Percentiles rank a stretch among this genome's conserved stretches.
Conservation (phyloP, 2,797 vertebrate genomes). For the Anas georgica region DNA sequence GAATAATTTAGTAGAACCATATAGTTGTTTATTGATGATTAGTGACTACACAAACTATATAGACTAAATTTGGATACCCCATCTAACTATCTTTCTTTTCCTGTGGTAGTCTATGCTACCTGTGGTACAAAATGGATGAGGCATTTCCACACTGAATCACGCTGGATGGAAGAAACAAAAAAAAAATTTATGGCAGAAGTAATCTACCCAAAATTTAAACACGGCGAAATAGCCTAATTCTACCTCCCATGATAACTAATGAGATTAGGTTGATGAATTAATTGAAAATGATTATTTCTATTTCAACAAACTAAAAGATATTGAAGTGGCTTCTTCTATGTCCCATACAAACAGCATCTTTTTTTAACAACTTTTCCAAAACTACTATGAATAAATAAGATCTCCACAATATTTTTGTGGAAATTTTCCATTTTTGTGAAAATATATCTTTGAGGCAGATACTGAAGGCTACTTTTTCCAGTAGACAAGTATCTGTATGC, state of each 20-base stretch:
- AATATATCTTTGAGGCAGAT: not conserved
- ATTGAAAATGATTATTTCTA: not conserved
- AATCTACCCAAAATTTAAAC: not conserved
- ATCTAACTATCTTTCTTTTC: not conserved
- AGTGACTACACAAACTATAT: too few species aligned
- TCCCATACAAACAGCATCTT: accelerated
- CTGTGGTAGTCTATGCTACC: accelerated
- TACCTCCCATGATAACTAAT: not conserved
- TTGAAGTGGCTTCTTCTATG: not conserved
- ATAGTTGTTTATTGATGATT: not conserved
- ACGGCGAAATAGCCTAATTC: not conserved
- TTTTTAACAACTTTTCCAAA: not conserved
- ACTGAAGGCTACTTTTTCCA: not conserved
- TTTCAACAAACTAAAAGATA: not conserved
- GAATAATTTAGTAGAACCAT: not conserved
- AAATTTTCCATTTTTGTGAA: not conserved
- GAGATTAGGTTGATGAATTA: not conserved
- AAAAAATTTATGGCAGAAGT: not conserved
- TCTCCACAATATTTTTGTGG: not conserved
- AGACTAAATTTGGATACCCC: not conserved
- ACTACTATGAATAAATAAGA: not conserved
- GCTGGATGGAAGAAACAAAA: not conserved
- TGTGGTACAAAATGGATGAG: not conserved
- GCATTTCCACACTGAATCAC: not conserved
- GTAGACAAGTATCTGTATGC: not conserved